phyloP scores from a whole-genome alignment of 2,888 invertebrate species.

The Drosophila sordidapex region DNA sequence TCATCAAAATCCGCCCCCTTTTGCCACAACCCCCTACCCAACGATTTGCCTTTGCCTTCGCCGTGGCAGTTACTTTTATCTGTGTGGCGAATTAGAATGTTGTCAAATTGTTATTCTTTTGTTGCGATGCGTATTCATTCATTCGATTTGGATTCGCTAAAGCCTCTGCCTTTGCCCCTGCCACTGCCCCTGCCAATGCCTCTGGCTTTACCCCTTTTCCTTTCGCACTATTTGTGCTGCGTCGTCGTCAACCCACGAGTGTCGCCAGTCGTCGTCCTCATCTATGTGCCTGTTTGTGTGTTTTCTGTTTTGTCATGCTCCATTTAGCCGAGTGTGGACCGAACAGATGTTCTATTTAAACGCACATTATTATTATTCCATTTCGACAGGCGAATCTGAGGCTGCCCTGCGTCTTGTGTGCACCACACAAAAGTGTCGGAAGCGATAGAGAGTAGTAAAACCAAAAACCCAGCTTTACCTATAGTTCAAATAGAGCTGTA shows the following conservation, averaged over 20 bases:
- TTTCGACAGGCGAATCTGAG: slow-evolving; percentile 80
- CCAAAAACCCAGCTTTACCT: not conserved
- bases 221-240: slow-evolving; percentile 41
- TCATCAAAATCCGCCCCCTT: slow-evolving; percentile 41
- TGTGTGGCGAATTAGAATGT: slow-evolving; percentile 84
- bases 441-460: not conserved
- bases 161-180: slow-evolving; percentile 10
- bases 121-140: slow-evolving; percentile 79
- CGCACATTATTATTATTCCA: slow-evolving; percentile 84
- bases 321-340: slow-evolving; percentile 85
- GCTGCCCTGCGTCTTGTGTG: slow-evolving; percentile 43
- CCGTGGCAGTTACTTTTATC: slow-evolving; percentile 77
- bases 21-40: not conserved
- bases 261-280: slow-evolving; percentile 32
- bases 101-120: slow-evolving; percentile 84
- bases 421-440: slow-evolving; percentile 57
- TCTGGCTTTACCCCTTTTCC: slow-evolving; percentile 67
- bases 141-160: slow-evolving; percentile 77
- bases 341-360: slow-evolving; percentile 85
- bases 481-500: not conserved
- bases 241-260: slow-evolving; percentile 61
- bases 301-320: slow-evolving; percentile 85
- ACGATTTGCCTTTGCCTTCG: not conserved
- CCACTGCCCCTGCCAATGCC: slow-evolving; percentile 4
- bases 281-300: slow-evolving; percentile 64